Evolutionary conservation across 2,113 vertebrate genomes (phyloP), one percentile per base, ranked within the genome.

Genomic region (Sisor rabdophorus): DNA sequence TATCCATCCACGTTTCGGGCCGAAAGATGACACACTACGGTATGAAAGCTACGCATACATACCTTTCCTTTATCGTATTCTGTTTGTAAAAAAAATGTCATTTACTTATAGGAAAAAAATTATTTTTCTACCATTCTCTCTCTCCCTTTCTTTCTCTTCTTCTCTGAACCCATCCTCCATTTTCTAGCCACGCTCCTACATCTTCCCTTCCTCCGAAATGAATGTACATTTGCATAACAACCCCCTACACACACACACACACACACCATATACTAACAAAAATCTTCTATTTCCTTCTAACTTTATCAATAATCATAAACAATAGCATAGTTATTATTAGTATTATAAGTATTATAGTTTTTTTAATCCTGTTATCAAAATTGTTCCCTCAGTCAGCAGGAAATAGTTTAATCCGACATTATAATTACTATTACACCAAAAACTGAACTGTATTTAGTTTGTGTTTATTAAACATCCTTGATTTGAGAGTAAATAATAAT

Each of bases 101-200:
- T 87, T 92, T n/a, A n/a, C 86, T 87, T 84, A 88, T 86, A 85
- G 87, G 87, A 87, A 79, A 1, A 32, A 81, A 84, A 90, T 85
- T 76, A 84, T 60, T 81, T 69, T 73, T 74, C 83, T 78, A 83
- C 52, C 3, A 60, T 17, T 52, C 8, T 24, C 4, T 56, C 40
- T 78, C 79, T 78, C 82, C 74, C 83, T 40, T 30, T n/a, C 58
- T 48, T 26, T 28, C 36, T 30, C 30, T 55, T 8, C 61, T 53
- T 28, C 32, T 71, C 26, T 54, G 26, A 53, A 63, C 68, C 73
- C 76, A 77, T 70, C 78, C 79, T 79, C 63, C 73, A 36, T 56
- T 52, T 73, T 53, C 68, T 56, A 32, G 30, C n/a, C 69, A 30
- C 63, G 1, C 24, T 77, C 55, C 71, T 61, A 20, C 53, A 65